Conservation (phyloP, 2,797 vertebrate species). For the Gallinago solitaria region DNA sequence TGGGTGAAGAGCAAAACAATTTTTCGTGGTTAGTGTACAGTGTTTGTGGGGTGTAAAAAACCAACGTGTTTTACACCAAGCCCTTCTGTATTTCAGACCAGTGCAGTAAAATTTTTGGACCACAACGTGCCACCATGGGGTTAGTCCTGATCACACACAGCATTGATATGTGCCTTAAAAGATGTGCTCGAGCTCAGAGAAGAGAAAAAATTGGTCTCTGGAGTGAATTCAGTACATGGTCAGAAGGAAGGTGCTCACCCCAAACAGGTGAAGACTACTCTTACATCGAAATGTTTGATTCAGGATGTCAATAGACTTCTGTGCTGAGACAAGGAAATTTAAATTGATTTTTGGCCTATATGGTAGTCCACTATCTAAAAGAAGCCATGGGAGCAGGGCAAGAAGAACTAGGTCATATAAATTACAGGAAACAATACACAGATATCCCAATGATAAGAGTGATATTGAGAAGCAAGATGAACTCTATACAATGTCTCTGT, state of each 20-base stretch:
- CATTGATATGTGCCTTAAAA: background rate
- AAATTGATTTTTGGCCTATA: background rate
- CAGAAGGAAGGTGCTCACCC: background rate
- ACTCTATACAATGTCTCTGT: background rate
- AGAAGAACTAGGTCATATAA: background rate
- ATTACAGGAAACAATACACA: background rate
- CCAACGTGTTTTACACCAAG: accelerated
- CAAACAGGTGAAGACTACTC: background rate
- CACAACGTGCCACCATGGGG: accelerated
- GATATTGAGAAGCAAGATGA: background rate
- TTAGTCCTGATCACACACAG: accelerated
- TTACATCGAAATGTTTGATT: background rate
- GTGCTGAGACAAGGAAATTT: background rate
- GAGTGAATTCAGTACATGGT: background rate
- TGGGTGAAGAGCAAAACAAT: background rate
- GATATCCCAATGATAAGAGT: background rate
- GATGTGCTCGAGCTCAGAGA: background rate
- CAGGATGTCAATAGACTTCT: background rate
- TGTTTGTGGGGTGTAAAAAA: background rate
- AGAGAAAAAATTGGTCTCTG: background rate
- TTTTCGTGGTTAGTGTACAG: accelerated
- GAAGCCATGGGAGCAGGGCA: background rate
- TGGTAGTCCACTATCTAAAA: background rate
- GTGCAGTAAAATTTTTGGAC: background rate
- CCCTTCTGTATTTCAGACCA: accelerated